Base-by-base conservation (phyloP, 2,888 invertebrate genomes). In the Eupithecia dodoneata region DNA sequence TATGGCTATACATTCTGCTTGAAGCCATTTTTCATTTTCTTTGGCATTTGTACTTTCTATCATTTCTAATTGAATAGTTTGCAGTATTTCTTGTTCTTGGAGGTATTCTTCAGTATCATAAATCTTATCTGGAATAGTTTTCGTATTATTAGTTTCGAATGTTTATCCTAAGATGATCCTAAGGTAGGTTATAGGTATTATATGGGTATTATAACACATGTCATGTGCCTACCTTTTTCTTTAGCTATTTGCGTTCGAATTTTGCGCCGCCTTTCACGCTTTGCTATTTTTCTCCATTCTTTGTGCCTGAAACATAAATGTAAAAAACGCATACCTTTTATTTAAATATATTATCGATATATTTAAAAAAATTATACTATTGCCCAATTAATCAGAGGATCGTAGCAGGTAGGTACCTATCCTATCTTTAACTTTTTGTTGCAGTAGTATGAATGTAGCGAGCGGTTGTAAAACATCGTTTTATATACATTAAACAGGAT, bases 201-300 rank as follows among this genome's bases (percentile, higher is more conserved):
- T 30, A 30, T 30, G 30, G 7, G 7, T 44, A 44, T 6, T 44
- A 44, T 4, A 7, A 44, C 44, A 6, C 7, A 7, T 7, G 4
- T 6, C 44, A 44, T 7, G 7, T n/a, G 6, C 55, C n/a, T n/a
- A 87, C 97, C 96, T 81, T 96, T 95, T 84, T 95, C 88, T 82
- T 91, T 93, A 2, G 98, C 98, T 74, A 89, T 85, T 83, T 89
- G 86, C 81, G 95, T 96, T 72, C 98, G 94, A 78, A 97, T 93
- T 76, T 95, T 95, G 89, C 97, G 96, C 78, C 98, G 95, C 91
- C 98, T 96, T 84, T 96, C 93, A 85, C 96, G 97, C 92, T 98
- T 98, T 0, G 96, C 97, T 79, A 96, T 85, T 91, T 96, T 97
- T 83, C 98, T 96, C 97, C 98, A 98, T 87, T 96, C 95, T 85